Evolutionary conservation across 2,888 invertebrate genomes (phyloP).

Genomic region (Drosophila barbarae): DNA sequence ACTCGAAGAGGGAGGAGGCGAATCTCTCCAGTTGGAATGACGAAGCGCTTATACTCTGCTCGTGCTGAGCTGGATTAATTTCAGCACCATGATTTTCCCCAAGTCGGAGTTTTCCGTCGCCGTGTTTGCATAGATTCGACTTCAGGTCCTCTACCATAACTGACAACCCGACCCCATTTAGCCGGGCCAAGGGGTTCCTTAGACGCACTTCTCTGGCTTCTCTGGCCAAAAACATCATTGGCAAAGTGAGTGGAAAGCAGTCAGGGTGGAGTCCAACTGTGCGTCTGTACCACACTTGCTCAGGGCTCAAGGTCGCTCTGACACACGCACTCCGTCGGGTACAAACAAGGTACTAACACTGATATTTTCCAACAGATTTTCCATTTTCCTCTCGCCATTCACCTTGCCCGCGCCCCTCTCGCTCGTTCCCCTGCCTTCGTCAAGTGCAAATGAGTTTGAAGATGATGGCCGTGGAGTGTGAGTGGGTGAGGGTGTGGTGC

Average conservation of each 20-base stretch:
- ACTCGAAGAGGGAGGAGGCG: neutral
- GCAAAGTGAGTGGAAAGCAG: neutral
- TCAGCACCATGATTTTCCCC: constrained; percentile 6
- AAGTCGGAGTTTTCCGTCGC: neutral
- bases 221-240: constrained; percentile 14
- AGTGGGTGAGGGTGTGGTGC: constrained; percentile 27
- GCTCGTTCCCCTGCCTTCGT: constrained; percentile 53
- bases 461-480: constrained; percentile 17
- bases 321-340: constrained; percentile 13
- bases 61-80: constrained; percentile 8
- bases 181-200: constrained; percentile 6
- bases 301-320: constrained; percentile 55
- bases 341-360: constrained; percentile 13
- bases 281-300: constrained; percentile 28
- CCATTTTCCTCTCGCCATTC: constrained; percentile 4
- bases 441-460: constrained; percentile 68
- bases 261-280: constrained; percentile 24
- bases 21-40: constrained; percentile 11
- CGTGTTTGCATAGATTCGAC: neutral
- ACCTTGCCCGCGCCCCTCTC: constrained; percentile 7
- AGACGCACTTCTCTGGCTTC: constrained; percentile 13
- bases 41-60: constrained; percentile 9
- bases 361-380: constrained; percentile 21
- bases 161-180: constrained; percentile 4
- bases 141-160: neutral